Base-by-base conservation (phyloP, 2,113 vertebrate species). In the Craseonycteris thonglongyai region DNA sequence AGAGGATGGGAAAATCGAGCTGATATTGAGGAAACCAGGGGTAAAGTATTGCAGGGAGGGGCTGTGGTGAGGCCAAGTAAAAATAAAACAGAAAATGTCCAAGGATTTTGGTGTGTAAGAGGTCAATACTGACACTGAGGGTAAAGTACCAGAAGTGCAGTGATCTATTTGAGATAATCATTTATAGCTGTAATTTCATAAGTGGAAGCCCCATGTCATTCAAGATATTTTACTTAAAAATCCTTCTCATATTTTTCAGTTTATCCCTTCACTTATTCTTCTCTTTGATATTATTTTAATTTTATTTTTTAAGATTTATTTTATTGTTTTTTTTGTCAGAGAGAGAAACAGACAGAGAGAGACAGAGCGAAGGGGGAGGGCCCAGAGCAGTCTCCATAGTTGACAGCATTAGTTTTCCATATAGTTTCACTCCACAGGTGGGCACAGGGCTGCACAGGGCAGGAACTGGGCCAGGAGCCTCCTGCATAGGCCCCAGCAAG, bases 81-180 rank as follows among this genome's bases (percentile, higher is more conserved):
- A 94, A 90, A 92, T 68, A 71, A 90, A 90, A 94, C 40, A 61
- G 49, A 51, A 96, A 87, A 80, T 42, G 61, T 88, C 35, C 15
- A 68, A 88, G 66, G 51, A 54, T 87, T 74, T 78, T 66, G 28
- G 40, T 76, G 87, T 33, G 61, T 45, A 96, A 72, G 42, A 95
- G 22, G 83, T 54, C 74, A 47, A 1, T 80, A 24, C 69, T 84
- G 33, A 94, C 87, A 79, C 26, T 83, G 56, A 91, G 40, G 30
- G 15, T 61, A 49, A 91, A 72, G 54, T 79, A 38, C 35, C 33
- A 33, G 54, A 90, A 58, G 45, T 51, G n/a, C 26, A 54, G 16
- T 78, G n/a, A 49, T 74, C 26, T 89, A 18, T n/a, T 90, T 96
- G 72, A 90, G 21, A 49, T 40, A 35, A 78, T 66, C 66, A 19